These are phyloP conservation scores for Drosophila prostipennis DNA, from an alignment of 2,888 invertebrate genomes.

Conservation along the genomic window DNA sequence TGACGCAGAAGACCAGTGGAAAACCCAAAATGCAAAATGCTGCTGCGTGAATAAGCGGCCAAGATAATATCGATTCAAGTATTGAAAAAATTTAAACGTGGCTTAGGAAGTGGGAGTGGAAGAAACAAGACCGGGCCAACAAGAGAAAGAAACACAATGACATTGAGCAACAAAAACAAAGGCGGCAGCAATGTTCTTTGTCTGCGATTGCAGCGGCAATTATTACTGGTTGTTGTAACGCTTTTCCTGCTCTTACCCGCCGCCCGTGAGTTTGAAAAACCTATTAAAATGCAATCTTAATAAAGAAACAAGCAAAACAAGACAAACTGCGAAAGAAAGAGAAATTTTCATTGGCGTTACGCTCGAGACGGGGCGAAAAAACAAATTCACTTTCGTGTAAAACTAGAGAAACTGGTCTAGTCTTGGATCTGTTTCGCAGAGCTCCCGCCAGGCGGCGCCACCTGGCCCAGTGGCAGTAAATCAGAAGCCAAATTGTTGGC, in stretches of 20 bases:
- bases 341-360: slow-evolving; percentile 66
- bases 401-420: slow-evolving; percentile 81
- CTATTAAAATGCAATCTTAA: slow-evolving; percentile 12
- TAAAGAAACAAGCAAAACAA: slow-evolving; percentile 12
- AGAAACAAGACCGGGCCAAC: slow-evolving; percentile 7
- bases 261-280: slow-evolving; percentile 53
- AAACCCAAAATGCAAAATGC: slow-evolving; percentile 19
- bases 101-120: slow-evolving; percentile 28
- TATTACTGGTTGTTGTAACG: slow-evolving; percentile 40
- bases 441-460: slow-evolving; percentile 34
- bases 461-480: slow-evolving; percentile 44
- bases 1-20: slow-evolving; percentile 9
- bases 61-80: not conserved
- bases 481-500: slow-evolving; percentile 36
- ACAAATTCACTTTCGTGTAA: slow-evolving; percentile 80
- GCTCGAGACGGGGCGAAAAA: slow-evolving; percentile 57
- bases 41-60: slow-evolving; percentile 1
- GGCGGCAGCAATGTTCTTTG: slow-evolving; percentile 56
- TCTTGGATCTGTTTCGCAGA: slow-evolving; percentile 16
- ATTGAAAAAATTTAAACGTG: slow-evolving; percentile 24
- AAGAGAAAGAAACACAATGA: slow-evolving; percentile 39
- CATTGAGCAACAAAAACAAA: slow-evolving; percentile 49
- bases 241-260: slow-evolving; percentile 56
- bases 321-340: slow-evolving; percentile 58
- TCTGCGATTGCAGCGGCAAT: slow-evolving; percentile 40